A percentile compares a stretch with the other conserved stretches of the same genome.
phyloP scores from a whole-genome alignment of 2,113 vertebrate species.

The Empidonax traillii region DNA sequence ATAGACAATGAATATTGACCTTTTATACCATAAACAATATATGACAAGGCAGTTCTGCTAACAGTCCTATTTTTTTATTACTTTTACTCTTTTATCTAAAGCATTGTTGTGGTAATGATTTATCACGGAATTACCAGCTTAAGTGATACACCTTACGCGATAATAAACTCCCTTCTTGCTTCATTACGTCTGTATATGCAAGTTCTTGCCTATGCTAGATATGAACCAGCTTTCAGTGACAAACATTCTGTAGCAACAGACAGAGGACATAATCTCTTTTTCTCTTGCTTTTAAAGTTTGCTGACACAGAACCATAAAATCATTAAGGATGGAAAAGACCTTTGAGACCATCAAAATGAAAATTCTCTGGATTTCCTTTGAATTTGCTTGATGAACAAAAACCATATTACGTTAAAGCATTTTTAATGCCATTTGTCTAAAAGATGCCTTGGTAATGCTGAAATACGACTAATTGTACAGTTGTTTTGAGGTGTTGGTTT shows the following conservation, averaged over 20 bases:
- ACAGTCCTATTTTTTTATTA: background rate
- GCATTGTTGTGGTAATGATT: background rate
- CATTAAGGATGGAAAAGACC: background rate
- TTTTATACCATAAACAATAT: background rate
- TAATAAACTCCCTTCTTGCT: background rate
- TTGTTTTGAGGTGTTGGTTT: no score
- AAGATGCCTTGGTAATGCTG: background rate
- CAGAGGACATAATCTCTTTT: background rate
- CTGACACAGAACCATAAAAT: background rate
- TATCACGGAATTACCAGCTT: background rate
- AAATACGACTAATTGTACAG: background rate
- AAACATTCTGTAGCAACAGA: background rate
- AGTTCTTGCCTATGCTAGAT: background rate
- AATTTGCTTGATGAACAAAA: background rate
- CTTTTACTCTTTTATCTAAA: background rate
- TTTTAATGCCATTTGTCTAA: background rate
- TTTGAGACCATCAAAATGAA: background rate
- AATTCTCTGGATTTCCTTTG: background rate
- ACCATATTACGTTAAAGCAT: background rate
- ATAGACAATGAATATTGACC: background rate
- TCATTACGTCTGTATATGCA: background rate
- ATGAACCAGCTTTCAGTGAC: background rate
- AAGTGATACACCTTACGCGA: background rate
- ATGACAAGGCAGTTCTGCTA: background rate
- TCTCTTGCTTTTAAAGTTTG: background rate